Conservation (phyloP, 2,888 invertebrate genomes). For the Caenorhabditis sinica region DNA sequence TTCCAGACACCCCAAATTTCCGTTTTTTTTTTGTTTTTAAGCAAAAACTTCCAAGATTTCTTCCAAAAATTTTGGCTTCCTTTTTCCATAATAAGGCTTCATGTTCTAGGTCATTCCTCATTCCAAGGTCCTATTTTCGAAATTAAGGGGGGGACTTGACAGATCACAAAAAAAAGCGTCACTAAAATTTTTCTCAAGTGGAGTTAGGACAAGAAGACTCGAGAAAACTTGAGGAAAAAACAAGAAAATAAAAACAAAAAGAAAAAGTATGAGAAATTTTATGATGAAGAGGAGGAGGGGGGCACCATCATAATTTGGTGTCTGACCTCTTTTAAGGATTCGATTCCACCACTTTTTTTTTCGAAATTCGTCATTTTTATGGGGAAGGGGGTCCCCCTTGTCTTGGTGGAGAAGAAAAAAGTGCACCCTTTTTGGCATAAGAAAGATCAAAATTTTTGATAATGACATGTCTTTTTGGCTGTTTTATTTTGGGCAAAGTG, state of each 20-base stretch:
- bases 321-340: slow-evolving; percentile 18
- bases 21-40: slow-evolving; percentile 4
- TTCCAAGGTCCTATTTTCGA: neutral
- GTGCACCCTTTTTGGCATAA: neutral
- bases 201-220: too few relatives aligned
- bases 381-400: neutral
- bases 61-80: neutral
- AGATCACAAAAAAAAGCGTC: neutral
- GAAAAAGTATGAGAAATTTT: too few relatives aligned
- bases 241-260: too few relatives aligned
- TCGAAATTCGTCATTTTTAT: slow-evolving; percentile 12
- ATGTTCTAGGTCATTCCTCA: neutral
- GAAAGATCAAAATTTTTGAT: slow-evolving; percentile 26
- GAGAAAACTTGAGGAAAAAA: too few relatives aligned
- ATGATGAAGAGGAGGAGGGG: too few relatives aligned
- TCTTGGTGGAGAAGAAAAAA: neutral
- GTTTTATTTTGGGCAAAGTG: neutral
- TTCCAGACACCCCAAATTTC: neutral
- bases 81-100: neutral
- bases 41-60: neutral
- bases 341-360: too few relatives aligned
- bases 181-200: neutral
- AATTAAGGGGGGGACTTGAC: neutral
- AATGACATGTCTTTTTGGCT: slow-evolving; percentile 3
- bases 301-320: slow-evolving; percentile 1